A percentile compares a stretch with the other conserved stretches of the same genome.
Evolutionary conservation across 2,113 vertebrate species (phyloP).

Genomic region (Phylloscopus whistleri): DNA sequence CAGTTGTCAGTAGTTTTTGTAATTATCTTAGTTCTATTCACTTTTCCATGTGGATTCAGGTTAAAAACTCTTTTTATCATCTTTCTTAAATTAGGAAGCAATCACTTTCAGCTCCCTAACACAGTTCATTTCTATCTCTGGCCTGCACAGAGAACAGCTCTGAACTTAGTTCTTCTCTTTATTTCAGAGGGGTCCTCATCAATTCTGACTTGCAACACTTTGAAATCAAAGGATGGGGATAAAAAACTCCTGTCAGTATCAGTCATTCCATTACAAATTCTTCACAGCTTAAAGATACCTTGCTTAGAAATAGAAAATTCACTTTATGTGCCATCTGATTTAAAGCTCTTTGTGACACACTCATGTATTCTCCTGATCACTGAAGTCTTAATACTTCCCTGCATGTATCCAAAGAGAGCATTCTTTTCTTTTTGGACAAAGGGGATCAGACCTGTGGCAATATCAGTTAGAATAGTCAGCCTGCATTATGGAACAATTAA

Average conservation of each 20-base stretch:
- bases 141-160: background rate
- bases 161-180: background rate
- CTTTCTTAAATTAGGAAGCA: background rate
- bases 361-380: background rate
- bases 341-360: background rate
- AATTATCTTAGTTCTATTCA: background rate
- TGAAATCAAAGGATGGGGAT: background rate
- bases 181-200: background rate
- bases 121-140: background rate
- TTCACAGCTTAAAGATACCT: background rate
- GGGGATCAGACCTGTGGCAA: background rate
- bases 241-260: background rate
- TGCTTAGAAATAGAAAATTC: background rate
- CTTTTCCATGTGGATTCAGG: background rate
- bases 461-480: background rate
- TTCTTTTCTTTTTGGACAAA: background rate
- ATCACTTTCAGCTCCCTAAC: background rate
- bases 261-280: background rate
- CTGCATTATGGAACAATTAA: background rate
- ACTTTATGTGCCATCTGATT: background rate
- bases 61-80: background rate
- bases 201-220: background rate
- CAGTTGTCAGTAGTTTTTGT: background rate
- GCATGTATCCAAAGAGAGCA: background rate
- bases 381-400: background rate